Evolutionary conservation across 2,113 vertebrate species (phyloP).

Genomic region (Cinclus cinclus): DNA sequence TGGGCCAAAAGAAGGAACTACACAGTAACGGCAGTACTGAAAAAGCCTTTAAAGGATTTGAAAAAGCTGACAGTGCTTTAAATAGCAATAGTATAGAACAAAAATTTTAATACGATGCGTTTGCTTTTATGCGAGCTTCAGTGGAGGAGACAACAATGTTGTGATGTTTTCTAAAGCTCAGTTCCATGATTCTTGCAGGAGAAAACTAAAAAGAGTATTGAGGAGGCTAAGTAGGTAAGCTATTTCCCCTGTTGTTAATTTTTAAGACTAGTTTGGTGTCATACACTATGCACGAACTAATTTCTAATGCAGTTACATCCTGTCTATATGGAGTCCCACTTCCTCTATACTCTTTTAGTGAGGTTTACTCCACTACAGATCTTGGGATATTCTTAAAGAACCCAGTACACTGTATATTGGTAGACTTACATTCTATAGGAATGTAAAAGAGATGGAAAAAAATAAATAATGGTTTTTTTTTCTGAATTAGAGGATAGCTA

Average conservation of each 20-base stretch:
- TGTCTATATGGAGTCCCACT: background rate
- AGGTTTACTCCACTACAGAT: background rate
- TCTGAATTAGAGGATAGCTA: background rate
- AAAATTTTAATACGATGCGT: background rate
- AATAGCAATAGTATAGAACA: background rate
- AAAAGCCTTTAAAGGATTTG: constrained; percentile 28
- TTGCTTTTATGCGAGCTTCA: background rate
- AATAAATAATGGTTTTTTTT: background rate
- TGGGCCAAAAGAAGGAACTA: constrained; percentile 37
- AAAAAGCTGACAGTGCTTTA: constrained; percentile 34
- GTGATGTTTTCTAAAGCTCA: background rate
- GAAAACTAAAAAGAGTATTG: background rate
- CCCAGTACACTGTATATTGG: background rate
- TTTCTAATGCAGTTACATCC: background rate
- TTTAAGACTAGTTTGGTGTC: background rate
- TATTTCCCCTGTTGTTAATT: background rate
- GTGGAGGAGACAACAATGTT: background rate
- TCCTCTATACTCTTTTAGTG: background rate
- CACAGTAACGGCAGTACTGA: constrained; percentile 9
- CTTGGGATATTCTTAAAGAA: background rate
- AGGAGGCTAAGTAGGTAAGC: background rate
- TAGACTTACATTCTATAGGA: background rate
- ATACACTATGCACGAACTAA: background rate
- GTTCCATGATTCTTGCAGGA: background rate
- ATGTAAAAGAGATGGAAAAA: background rate